Evolutionary conservation across 2,888 invertebrate genomes (phyloP).

Genomic region (Drosophila diplacantha): DNA sequence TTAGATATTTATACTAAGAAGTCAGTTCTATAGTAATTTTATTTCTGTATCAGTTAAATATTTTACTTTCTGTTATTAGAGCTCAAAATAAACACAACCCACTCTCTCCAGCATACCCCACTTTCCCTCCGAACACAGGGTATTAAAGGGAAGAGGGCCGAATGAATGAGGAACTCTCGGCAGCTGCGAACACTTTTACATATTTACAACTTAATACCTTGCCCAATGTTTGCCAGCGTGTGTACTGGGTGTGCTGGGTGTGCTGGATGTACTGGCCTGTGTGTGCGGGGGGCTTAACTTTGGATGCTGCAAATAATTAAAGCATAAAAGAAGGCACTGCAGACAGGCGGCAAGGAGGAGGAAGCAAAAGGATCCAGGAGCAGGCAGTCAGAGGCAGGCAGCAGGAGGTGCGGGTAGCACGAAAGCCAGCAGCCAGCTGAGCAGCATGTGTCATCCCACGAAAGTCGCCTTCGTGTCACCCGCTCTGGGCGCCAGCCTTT

Average conservation of each 20-base stretch:
- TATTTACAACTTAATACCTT: slow-evolving; percentile 66
- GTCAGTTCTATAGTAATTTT: not conserved
- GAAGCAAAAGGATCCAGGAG: not conserved
- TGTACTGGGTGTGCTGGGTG: too few species aligned
- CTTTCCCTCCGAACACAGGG: not conserved
- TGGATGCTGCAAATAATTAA: slow-evolving; percentile 68
- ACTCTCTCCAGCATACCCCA: not conserved
- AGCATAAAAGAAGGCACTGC: slow-evolving; percentile 59
- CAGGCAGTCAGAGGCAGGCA: not conserved
- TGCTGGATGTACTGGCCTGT: slow-evolving; percentile 11
- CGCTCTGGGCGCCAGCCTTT: slow-evolving; percentile 45
- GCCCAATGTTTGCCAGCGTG: slow-evolving; percentile 44
- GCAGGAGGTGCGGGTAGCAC: not conserved
- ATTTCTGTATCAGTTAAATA: not conserved
- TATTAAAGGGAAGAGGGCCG: slow-evolving; percentile 5
- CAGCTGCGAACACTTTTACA: slow-evolving; percentile 55
- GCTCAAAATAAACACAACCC: not conserved
- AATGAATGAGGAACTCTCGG: slow-evolving; percentile 40
- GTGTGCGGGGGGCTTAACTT: slow-evolving; percentile 51
- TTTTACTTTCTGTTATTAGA: not conserved
- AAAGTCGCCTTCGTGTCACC: slow-evolving; percentile 48
- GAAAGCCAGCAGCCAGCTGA: slow-evolving; percentile 51
- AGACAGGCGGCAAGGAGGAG: slow-evolving; percentile 13
- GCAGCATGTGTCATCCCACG: slow-evolving; percentile 56
- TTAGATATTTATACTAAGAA: not conserved